Evolutionary conservation across 2,113 vertebrate species (phyloP).

Genomic region (Pteronura brasiliensis): DNA sequence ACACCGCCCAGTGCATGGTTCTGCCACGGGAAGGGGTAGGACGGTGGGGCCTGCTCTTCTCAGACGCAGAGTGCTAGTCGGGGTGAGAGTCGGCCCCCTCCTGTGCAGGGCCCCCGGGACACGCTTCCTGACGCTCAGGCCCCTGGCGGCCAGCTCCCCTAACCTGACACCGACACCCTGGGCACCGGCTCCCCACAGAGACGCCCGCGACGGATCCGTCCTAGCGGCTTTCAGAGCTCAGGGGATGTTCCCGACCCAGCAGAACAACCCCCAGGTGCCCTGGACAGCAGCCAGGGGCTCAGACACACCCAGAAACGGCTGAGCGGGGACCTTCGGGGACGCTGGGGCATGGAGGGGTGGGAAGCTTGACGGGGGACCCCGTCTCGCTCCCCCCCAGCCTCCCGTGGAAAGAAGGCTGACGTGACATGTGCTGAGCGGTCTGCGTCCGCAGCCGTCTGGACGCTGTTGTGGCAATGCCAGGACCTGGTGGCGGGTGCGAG

Average conservation of each 20-base stretch:
- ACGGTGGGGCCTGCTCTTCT: rapidly evolving
- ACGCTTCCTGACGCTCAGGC: neutral
- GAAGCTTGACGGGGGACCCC: no score
- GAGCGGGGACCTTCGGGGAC: neutral
- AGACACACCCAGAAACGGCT: no score
- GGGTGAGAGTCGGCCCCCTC: rapidly evolving
- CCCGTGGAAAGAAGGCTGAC: neutral
- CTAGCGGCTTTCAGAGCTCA: neutral
- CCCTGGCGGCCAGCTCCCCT: neutral
- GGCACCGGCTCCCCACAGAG: no score
- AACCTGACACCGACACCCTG: neutral
- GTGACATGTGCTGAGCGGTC: neutral
- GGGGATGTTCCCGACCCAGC: neutral
- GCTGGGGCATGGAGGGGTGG: neutral
- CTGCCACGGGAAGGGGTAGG: no score
- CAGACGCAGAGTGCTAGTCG: rapidly evolving
- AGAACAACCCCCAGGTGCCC: rapidly evolving
- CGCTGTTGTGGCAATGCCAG: rapidly evolving
- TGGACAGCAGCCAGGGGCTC: neutral
- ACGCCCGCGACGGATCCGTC: neutral
- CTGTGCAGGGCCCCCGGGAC: neutral
- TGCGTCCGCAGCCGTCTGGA: rapidly evolving
- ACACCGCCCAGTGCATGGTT: rapidly evolving
- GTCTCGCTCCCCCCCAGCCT: neutral
- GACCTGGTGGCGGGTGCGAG: neutral